Evolutionary conservation across 2,113 vertebrate genomes (phyloP).

Genomic region (Dicentrarchus labrax): DNA sequence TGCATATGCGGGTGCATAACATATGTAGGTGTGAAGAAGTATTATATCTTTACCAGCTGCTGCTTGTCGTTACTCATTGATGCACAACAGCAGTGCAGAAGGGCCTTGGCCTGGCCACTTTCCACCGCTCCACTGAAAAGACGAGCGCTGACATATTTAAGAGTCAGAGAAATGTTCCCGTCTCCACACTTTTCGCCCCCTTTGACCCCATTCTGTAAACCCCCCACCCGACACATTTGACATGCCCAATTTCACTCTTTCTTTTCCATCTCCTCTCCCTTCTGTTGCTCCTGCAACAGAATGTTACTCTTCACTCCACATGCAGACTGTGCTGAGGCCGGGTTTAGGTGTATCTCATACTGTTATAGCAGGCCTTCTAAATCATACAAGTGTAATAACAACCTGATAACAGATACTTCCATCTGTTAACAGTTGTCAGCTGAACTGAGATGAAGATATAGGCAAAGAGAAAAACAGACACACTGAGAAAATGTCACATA

Average conservation of each 20-base stretch:
- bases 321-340: neutral
- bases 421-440: neutral
- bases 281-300: slow-evolving; percentile 13
- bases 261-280: slow-evolving; percentile 8
- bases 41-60: slow-evolving; percentile 76
- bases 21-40: slow-evolving; percentile 80
- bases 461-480: neutral
- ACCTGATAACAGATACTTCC: neutral
- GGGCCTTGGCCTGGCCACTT: slow-evolving; percentile 49
- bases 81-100: slow-evolving; percentile 46
- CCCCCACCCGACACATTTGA: slow-evolving; percentile 21
- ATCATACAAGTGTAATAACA: slow-evolving; percentile 15
- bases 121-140: slow-evolving; percentile 31
- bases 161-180: slow-evolving; percentile 57
- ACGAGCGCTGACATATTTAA: slow-evolving; percentile 62
- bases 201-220: slow-evolving; percentile 33
- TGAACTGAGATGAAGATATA: neutral
- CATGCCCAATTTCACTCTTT: slow-evolving; percentile 55
- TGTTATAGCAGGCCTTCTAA: slow-evolving; percentile 5
- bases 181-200: slow-evolving; percentile 53
- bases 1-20: slow-evolving; percentile 52
- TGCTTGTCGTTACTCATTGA: slow-evolving; percentile 78
- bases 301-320: neutral
- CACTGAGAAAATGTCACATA: neutral
- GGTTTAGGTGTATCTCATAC: neutral